phyloP scores from a whole-genome alignment of 2,113 vertebrate genomes.

The Thalassoma bifasciatum region DNA sequence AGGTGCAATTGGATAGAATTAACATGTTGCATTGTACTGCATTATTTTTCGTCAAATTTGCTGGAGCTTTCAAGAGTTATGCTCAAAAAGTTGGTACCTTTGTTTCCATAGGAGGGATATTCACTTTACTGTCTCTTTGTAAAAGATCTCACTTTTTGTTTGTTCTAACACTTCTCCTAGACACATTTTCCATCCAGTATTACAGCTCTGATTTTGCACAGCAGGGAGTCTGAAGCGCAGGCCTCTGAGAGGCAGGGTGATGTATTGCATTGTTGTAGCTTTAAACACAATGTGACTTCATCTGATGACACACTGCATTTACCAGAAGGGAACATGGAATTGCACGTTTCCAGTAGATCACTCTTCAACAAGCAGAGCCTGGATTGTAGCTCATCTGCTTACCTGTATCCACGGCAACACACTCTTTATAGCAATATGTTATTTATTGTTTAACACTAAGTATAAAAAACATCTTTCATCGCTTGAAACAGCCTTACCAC shows the following conservation, averaged over 20 bases:
- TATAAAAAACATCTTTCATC: too few relatives aligned
- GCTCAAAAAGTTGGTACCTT: too few relatives aligned
- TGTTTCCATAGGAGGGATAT: too few relatives aligned
- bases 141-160: not conserved
- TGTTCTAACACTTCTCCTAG: not conserved
- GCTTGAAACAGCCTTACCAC: not conserved
- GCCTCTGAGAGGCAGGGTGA: not conserved
- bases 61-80: too few relatives aligned
- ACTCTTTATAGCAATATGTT: too few relatives aligned
- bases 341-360: not conserved
- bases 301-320: not conserved
- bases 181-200: not conserved
- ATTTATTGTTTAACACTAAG: too few relatives aligned
- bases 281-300: not conserved
- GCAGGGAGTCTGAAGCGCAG: not conserved
- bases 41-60: too few relatives aligned
- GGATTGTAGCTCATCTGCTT: not conserved
- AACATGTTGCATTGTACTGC: too few relatives aligned
- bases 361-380: not conserved
- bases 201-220: not conserved
- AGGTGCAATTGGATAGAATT: too few relatives aligned
- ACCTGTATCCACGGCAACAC: not conserved
- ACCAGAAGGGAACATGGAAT: not conserved
- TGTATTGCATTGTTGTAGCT: not conserved
- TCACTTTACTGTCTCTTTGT: too few relatives aligned